A percentile compares a stretch with the other conserved stretches of the same genome.
Conservation (phyloP, 2,797 vertebrate genomes). For the Mareca penelope region DNA sequence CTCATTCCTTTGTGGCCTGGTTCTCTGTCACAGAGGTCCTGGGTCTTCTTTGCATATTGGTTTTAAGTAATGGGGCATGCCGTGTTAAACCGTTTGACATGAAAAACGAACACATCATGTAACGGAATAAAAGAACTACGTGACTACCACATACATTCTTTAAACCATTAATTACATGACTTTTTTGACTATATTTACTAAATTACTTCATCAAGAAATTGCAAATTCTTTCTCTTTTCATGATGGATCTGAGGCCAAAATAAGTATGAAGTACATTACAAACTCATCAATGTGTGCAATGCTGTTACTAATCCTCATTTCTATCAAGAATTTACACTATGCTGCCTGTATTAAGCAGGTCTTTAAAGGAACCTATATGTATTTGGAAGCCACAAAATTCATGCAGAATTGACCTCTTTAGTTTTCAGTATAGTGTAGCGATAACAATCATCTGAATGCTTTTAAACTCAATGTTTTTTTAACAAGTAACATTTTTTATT, state of each 20-base stretch:
- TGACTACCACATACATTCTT: constrained; percentile 21
- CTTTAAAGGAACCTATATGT: not conserved
- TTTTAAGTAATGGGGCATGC: not conserved
- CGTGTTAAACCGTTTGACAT: not conserved
- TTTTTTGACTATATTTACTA: constrained; percentile 11
- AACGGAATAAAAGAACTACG: constrained; percentile 26
- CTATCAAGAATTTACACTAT: not conserved
- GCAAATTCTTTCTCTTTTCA: not conserved
- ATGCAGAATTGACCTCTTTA: not conserved
- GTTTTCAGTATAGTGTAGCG: not conserved
- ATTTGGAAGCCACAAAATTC: not conserved
- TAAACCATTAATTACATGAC: constrained; percentile 17
- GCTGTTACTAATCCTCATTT: not conserved
- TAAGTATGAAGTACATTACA: not conserved
- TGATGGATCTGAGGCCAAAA: constrained; percentile 18
- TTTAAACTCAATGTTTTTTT: not conserved
- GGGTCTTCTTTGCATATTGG: not conserved
- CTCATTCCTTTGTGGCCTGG: not conserved
- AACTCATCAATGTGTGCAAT: not conserved
- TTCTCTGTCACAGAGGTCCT: not conserved
- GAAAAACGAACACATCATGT: constrained; percentile 2
- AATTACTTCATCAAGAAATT: constrained; percentile 43
- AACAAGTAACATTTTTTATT: not conserved
- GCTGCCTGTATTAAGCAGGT: not conserved
- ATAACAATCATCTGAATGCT: not conserved